phyloP scores from a whole-genome alignment of 2,113 vertebrate species.

The Myotis lucifugus region DNA sequence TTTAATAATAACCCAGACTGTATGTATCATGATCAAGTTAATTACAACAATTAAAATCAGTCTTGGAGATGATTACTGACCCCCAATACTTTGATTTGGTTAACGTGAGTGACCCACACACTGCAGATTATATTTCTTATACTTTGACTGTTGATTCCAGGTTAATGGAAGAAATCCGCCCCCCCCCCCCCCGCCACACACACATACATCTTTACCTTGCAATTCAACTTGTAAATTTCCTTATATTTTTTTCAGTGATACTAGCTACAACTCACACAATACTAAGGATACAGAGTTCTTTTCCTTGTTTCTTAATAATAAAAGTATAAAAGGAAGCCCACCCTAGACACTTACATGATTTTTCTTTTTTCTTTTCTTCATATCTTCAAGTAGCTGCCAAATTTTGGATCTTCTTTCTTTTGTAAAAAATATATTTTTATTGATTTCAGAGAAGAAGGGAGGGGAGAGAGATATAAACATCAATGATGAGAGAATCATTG shows the following conservation, averaged over 20 bases:
- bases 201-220: neutral
- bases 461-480: too few relatives aligned
- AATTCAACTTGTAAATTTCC: neutral
- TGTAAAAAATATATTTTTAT: too few relatives aligned
- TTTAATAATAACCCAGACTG: neutral
- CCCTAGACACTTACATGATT: neutral
- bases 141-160: neutral
- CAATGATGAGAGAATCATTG: too few relatives aligned
- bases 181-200: neutral
- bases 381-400: slow-evolving; percentile 18
- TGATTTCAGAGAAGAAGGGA: too few relatives aligned
- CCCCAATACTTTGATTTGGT: neutral
- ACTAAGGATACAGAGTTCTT: neutral
- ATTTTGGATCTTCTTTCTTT: neutral
- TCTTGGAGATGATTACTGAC: neutral
- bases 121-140: neutral
- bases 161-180: neutral
- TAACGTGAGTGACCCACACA: neutral
- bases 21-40: neutral
- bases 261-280: neutral
- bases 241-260: neutral
- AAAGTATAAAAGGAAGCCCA: neutral
- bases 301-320: neutral
- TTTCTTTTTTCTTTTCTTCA: neutral
- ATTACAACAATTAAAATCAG: neutral